Evolutionary conservation across 2,888 invertebrate genomes (phyloP).

Genomic region (Scaptomyza flava): DNA sequence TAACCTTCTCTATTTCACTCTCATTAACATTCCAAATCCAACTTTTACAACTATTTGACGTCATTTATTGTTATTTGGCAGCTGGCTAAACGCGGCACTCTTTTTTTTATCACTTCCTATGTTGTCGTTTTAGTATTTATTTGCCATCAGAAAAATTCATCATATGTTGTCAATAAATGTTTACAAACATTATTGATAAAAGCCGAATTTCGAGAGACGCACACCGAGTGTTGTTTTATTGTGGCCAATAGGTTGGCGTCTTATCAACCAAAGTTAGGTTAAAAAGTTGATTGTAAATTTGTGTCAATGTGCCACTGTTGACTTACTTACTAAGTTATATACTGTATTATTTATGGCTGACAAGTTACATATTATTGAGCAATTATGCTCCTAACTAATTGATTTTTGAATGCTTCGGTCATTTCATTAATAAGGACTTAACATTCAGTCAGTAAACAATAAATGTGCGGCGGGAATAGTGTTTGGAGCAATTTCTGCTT

Average conservation of each 20-base stretch:
- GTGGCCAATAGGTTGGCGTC: slow-evolving; percentile 20
- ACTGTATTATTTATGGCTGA: neutral
- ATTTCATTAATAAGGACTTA: no score
- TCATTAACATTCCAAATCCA: slow-evolving; percentile 13
- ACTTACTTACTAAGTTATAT: neutral
- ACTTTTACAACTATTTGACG: neutral
- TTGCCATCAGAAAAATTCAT: neutral
- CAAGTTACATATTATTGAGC: neutral
- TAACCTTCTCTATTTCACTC: slow-evolving; percentile 14
- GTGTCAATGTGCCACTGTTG: slow-evolving; percentile 36
- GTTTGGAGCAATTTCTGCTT: no score
- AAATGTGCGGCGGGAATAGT: no score
- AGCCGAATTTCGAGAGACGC: slow-evolving; percentile 16
- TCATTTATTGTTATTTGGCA: slow-evolving; percentile 8
- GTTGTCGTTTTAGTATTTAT: neutral
- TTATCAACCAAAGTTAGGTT: slow-evolving; percentile 29
- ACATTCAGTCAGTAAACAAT: no score
- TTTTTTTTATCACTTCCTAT: neutral
- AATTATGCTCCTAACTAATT: neutral
- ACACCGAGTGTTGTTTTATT: neutral
- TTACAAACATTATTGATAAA: slow-evolving; percentile 30
- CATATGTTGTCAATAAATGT: slow-evolving; percentile 7
- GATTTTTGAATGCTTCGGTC: neutral
- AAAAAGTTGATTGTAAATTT: slow-evolving; percentile 26
- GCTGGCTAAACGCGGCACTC: neutral